Base-by-base conservation (phyloP, 2,888 invertebrate genomes). In the Aphodius granarius region DNA sequence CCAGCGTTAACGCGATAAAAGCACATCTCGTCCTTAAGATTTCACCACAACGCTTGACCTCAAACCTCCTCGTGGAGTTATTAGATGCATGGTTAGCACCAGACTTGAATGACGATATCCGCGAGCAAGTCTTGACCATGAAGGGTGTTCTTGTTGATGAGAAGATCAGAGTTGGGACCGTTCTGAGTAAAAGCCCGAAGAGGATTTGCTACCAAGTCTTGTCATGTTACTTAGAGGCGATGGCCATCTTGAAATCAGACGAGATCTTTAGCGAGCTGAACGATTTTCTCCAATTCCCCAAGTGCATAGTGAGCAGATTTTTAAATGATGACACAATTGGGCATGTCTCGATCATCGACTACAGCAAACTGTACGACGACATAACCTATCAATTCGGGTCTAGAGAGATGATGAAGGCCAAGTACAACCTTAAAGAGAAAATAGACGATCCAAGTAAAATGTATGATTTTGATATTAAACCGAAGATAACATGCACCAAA, bases 51-150 rank as follows among this genome's bases (percentile, higher is more conserved):
- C 18, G 21, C n/a, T 63, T 73, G 5, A 20, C 73, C 16, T 73
- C 63, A 13, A 22, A 64, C n/a, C 65, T 73, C 9, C 22, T 73
- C 5, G 22, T 73, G 21, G 64, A 17, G 3, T 20, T 73, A 63
- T 21, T 73, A 4, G 73, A 73, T 16, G 73, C 63, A 1, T 64
- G 63, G n/a, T 19, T 73, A 64, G 73, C 73, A 2, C 64, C 73
- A 3, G 73, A 73, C 64, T 20, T 73, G 20, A 73, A 73, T 13
- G 21, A 73, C 15, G 64, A 73, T 16, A 65, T 73, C 21, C 63
- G 22, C 9, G 64, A 73, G 16, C 15, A 64, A 21, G 21, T 64
- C 19, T n/a, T 73, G 3, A 17, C n/a, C 6, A 64, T 73, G 15
- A 73, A 73, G 22, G 20, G 19, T 3, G 63, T 64, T 15, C 21